Base-by-base conservation (phyloP, 2,888 invertebrate species). In the Yponomeuta plumbellus region DNA sequence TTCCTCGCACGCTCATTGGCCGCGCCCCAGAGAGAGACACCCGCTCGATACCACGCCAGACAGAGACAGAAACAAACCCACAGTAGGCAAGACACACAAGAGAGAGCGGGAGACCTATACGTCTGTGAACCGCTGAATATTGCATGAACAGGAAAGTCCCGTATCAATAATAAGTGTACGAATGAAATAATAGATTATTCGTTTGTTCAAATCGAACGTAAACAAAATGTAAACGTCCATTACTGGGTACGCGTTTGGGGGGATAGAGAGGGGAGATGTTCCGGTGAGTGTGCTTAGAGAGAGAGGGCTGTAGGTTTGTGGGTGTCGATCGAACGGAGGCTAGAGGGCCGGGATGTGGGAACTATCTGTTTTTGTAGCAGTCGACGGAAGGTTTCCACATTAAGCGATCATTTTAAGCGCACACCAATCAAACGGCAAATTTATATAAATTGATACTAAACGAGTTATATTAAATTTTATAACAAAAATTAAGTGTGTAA, bases 131-230 rank as follows among this genome's bases (percentile, higher is more conserved):
- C 68, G 71, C 76, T 88, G 78, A 88, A 90, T 89, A 84, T 86
- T 90, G 87, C 78, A 89, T 88, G 85, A 83, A 78, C 78, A 79
- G 78, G 84, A 84, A 82, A 84, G 83, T 80, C 77, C 77, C 81
- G 83, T 90, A 90, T 90, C 89, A 90, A 90, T 90, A 91, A 90
- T 90, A 88, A 85, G 89, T 79, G 91, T 82, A 86, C 88, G 91
- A 91, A 90, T 90, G 91, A 90, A 91, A 91, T 90, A 91, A 91
- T 91, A 89, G 91, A 90, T 90, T 88, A 90, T 90, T 88, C 89
- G 88, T 89, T 89, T 90, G 91, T 90, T 90, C 87, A 80, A 87
- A 88, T 86, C 85, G 88, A 84, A 87, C 85, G 88, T 90, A 88
- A 90, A 91, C 91, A 89, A 88, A 88, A 85, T 87, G 90, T 88